These are phyloP conservation scores for Semotilus atromaculatus DNA, from an alignment of 2,797 vertebrate genomes.

Conservation along the genomic window DNA sequence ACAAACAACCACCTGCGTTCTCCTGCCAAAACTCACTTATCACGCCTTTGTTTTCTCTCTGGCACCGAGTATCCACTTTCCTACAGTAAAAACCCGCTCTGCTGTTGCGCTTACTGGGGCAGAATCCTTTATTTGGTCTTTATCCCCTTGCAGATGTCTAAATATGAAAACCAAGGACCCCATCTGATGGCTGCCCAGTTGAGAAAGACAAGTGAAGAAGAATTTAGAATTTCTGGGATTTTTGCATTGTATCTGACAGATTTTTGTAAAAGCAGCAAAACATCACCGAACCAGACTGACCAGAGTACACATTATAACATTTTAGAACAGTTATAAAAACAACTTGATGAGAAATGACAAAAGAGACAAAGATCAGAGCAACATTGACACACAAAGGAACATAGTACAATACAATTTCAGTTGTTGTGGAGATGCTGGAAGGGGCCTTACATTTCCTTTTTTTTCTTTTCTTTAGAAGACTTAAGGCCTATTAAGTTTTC, in stretches of 20 bases:
- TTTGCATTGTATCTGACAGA: not conserved
- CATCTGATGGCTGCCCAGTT: constrained; percentile 35
- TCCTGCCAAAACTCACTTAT: constrained; percentile 46
- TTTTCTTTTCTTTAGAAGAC: no score
- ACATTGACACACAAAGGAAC: not conserved
- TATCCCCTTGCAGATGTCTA: constrained; percentile 44
- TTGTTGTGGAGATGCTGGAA: not conserved
- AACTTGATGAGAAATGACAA: not conserved
- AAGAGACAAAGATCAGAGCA: not conserved
- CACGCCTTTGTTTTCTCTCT: constrained; percentile 50
- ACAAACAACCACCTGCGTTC: constrained; percentile 28
- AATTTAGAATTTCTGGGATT: constrained; percentile 37
- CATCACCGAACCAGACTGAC: not conserved
- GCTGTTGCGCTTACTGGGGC: constrained; percentile 50
- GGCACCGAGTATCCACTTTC: constrained; percentile 1
- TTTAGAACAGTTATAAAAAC: not conserved
- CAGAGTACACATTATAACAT: not conserved
- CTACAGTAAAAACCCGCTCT: constrained; percentile 33
- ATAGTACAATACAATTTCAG: not conserved
- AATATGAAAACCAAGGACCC: constrained; percentile 46
- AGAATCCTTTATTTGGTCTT: constrained; percentile 49
- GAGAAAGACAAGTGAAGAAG: constrained; percentile 27
- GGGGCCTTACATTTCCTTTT: not conserved
- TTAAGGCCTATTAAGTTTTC: not conserved
- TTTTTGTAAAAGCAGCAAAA: not conserved